These are phyloP conservation scores for Lochmaea capreae DNA, from an alignment of 2,888 invertebrate species.

Conservation along the genomic window DNA sequence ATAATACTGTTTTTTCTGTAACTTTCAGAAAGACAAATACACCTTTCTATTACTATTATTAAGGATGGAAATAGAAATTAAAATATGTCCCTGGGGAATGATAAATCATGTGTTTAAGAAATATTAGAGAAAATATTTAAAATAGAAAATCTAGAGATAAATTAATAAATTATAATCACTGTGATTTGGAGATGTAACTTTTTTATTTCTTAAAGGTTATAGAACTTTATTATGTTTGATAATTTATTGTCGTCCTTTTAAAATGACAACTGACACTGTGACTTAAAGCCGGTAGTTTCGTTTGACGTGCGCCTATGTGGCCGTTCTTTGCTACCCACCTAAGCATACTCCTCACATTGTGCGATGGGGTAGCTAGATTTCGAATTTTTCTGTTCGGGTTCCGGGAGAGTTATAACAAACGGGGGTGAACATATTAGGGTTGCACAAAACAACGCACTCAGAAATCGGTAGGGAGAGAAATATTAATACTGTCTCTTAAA, in stretches of 20 bases:
- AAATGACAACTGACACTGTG: background rate
- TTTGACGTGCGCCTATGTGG: conserved; percentile 15
- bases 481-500: conserved; percentile 49
- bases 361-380: conserved; percentile 35
- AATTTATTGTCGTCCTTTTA: background rate
- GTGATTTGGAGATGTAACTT: too few relatives aligned
- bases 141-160: too few relatives aligned
- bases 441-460: conserved; percentile 32
- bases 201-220: too few relatives aligned
- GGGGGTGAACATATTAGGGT: conserved; percentile 40
- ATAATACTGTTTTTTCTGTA: too few relatives aligned
- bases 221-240: background rate
- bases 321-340: conserved; percentile 37
- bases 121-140: too few relatives aligned
- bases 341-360: conserved; percentile 40
- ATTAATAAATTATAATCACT: too few relatives aligned
- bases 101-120: too few relatives aligned
- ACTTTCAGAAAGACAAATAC: too few relatives aligned
- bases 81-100: too few relatives aligned
- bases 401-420: conserved; percentile 32
- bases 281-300: too few relatives aligned
- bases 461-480: conserved; percentile 37
- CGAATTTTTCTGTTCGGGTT: conserved; percentile 45
- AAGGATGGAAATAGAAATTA: too few relatives aligned
- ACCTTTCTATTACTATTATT: too few relatives aligned